Conservation (phyloP, 2,113 vertebrate species). For the Pelobates fuscus region DNA sequence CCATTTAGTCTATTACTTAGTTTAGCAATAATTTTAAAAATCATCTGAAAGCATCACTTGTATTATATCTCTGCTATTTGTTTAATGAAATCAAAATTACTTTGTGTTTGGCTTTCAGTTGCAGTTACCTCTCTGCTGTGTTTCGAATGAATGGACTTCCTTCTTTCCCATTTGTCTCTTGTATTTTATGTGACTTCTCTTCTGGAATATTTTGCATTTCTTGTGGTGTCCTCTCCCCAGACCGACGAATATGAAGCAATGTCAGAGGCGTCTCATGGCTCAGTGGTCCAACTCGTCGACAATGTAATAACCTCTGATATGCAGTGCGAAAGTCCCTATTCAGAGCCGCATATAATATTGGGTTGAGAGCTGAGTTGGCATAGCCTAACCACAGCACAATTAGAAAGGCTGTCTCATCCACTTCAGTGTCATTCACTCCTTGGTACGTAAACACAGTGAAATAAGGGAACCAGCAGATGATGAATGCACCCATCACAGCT, state of each 20-base stretch:
- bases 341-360: slow-evolving; percentile 84
- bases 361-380: slow-evolving; percentile 90
- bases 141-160: slow-evolving; percentile 21
- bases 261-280: slow-evolving; percentile 42
- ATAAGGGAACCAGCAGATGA: slow-evolving; percentile 93
- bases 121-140: slow-evolving; percentile 67
- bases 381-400: slow-evolving; percentile 89
- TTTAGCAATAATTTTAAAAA: too few relatives aligned
- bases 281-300: slow-evolving; percentile 46
- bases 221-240: slow-evolving; percentile 52
- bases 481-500: slow-evolving; percentile 85
- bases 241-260: slow-evolving; percentile 45
- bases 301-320: slow-evolving; percentile 80
- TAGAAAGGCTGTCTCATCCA: slow-evolving; percentile 60
- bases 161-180: slow-evolving; percentile 57
- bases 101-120: too few relatives aligned
- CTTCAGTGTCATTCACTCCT: slow-evolving; percentile 66
- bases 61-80: too few relatives aligned
- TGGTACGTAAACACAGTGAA: slow-evolving; percentile 82
- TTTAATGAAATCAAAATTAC: too few relatives aligned
- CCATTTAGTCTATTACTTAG: too few relatives aligned
- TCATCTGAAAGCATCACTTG: too few relatives aligned
- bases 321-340: slow-evolving; percentile 88
- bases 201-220: slow-evolving; percentile 53
- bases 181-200: slow-evolving; percentile 62